These are phyloP conservation scores for Brachymystax lenok DNA, from an alignment of 2,797 vertebrate species.

Conservation along the genomic window DNA sequence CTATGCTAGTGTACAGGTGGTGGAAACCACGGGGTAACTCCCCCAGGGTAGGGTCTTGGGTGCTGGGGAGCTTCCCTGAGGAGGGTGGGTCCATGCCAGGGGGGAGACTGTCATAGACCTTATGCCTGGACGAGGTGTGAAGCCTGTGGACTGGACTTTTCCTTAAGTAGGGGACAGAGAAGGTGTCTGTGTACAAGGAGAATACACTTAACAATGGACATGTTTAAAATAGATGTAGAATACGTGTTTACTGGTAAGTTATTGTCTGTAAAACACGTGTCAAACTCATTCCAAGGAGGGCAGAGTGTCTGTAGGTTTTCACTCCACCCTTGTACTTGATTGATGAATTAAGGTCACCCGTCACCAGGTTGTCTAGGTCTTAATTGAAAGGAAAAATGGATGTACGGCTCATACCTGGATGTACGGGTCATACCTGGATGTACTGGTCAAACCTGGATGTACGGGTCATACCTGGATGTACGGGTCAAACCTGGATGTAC, in stretches of 20 bases:
- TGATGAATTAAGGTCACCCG: no score
- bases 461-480: no score
- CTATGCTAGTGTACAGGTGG: conserved; percentile 82
- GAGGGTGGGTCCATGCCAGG: conserved; percentile 38
- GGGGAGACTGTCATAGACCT: conserved; percentile 43
- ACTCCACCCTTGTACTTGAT: no score
- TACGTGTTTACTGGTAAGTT: neutral
- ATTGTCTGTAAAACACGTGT: no score
- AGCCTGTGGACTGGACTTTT: conserved; percentile 80
- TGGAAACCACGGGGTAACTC: conserved; percentile 82
- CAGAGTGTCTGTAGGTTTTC: no score
- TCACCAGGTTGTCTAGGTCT: neutral
- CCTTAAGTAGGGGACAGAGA: conserved; percentile 59
- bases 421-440: conserved; percentile 3
- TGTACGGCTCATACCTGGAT: conserved; percentile 34
- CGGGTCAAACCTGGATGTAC: no score
- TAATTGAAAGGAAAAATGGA: no score
- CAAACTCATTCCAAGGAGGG: no score
- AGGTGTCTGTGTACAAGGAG: neutral
- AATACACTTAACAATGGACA: neutral
- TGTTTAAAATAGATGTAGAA: neutral
- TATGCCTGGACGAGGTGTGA: conserved; percentile 74
- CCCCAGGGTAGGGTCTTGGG: conserved; percentile 58
- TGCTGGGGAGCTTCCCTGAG: conserved; percentile 19
- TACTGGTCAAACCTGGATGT: no score